Evolutionary conservation across 1,140 invertebrate species (phyloP).

Genomic region (Harlomillsia oculata): DNA sequence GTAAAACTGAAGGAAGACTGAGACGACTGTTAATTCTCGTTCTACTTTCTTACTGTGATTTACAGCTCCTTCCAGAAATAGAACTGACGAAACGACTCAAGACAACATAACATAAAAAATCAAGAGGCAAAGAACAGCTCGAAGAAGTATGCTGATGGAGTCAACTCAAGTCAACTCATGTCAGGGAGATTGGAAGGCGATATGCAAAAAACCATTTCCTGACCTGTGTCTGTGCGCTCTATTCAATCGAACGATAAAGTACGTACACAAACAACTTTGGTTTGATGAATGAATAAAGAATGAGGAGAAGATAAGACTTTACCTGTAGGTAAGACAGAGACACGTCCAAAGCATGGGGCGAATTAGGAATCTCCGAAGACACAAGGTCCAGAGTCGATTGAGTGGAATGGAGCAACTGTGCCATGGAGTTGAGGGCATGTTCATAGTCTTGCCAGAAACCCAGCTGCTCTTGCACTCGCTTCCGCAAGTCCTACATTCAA

Average conservation of each 20-base stretch:
- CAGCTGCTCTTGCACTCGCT: slow-evolving; percentile 31
- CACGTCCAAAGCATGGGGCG: slow-evolving; percentile 7
- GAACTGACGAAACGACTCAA: too few relatives aligned
- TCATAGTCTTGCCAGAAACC: slow-evolving; percentile 33
- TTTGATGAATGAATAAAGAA: not conserved
- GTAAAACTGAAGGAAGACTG: slow-evolving; percentile 5
- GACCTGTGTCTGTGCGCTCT: too few relatives aligned
- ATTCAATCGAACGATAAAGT: not conserved
- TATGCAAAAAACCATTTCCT: too few relatives aligned
- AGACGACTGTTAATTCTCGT: too few relatives aligned
- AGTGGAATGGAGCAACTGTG: slow-evolving; percentile 17
- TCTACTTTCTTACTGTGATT: too few relatives aligned
- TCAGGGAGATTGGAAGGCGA: too few relatives aligned
- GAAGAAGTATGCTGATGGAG: too few relatives aligned
- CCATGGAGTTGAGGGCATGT: slow-evolving; percentile 19
- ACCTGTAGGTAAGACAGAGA: slow-evolving; percentile 31
- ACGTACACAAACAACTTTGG: not conserved
- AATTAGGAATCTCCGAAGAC: slow-evolving; percentile 18
- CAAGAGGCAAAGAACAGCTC: too few relatives aligned
- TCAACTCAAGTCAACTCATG: too few relatives aligned
- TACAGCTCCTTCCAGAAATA: too few relatives aligned
- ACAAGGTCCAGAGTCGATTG: slow-evolving; percentile 28
- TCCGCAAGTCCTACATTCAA: slow-evolving; percentile 30
- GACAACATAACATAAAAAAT: too few relatives aligned
- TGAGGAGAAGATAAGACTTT: slow-evolving; percentile 1